phyloP scores from a whole-genome alignment of 2,113 vertebrate species.

The Vulpes vulpes region DNA sequence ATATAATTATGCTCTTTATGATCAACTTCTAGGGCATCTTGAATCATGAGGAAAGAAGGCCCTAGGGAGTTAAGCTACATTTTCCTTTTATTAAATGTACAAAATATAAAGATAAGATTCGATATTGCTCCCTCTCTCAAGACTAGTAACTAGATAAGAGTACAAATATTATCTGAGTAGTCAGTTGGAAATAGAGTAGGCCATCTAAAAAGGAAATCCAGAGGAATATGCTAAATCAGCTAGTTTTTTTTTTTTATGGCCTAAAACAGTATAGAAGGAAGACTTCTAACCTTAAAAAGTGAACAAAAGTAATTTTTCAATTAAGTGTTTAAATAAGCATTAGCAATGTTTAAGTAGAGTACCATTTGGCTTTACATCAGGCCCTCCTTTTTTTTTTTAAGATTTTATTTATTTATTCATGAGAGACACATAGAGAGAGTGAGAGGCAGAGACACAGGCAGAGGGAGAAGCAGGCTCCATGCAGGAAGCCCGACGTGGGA shows the following conservation, averaged over 20 bases:
- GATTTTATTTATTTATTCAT: too few species aligned
- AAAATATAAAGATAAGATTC: not conserved
- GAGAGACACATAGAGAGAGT: too few species aligned
- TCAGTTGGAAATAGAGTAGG: not conserved
- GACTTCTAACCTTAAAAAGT: not conserved
- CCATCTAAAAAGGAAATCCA: not conserved
- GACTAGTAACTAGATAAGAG: conserved; percentile 10
- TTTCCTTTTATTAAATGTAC: conserved; percentile 33
- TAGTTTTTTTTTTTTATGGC: not conserved
- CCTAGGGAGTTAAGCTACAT: not conserved
- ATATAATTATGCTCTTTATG: not conserved
- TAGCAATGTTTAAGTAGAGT: not conserved
- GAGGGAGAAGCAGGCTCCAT: too few species aligned
- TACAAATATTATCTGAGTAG: not conserved
- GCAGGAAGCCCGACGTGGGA: too few species aligned
- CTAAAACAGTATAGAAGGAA: not conserved
- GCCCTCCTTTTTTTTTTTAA: too few species aligned
- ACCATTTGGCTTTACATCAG: too few species aligned
- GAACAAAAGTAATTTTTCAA: conserved; percentile 41
- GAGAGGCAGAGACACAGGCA: too few species aligned
- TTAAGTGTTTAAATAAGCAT: conserved; percentile 21
- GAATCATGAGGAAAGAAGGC: conserved; percentile 46
- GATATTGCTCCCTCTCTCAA: not conserved
- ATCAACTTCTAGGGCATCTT: not conserved
- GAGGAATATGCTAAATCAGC: not conserved